Evolutionary conservation across 2,797 vertebrate species (phyloP), one percentile per base, ranked within the genome.

Genomic region (Sorex maritimensis): DNA sequence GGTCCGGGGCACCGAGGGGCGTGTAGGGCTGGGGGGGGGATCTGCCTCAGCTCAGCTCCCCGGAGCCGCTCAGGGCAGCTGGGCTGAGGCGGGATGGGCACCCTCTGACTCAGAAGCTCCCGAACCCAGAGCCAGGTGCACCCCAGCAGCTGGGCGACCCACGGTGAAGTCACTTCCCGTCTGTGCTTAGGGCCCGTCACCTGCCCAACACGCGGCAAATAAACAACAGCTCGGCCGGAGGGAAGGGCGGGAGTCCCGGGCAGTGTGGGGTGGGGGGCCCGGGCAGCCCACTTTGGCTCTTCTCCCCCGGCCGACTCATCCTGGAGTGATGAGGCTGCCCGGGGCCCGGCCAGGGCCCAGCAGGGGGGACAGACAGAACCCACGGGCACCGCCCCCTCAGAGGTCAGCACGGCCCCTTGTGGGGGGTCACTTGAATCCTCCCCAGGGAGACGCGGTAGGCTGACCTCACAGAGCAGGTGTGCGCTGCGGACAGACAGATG

Each of bases 131-230:
- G 69, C 75, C 83, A 68, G 41, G n/a, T 79, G 61, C 38, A 24
- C 61, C 41, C 23, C 67, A 1, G 58, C 78, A 77, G 67, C 81
- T 73, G 67, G 30, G 58, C 61, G 77, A 72, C 84, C 77, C 83
- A 11, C 49, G 34, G 41, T 71, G 90, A 82, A 73, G 44, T 90
- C 79, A 34, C 46, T 89, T 94, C 55, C 86, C 24, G 49, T 91
- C 84, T 87, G n/a, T 85, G 84, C 34, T 38, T 75, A 34, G 12
- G 55, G 74, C 49, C 46, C 34, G 7, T 67, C 69, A 23, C 52
- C 71, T 88, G n/a, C 65, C 74, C 14, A 81, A 38, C 55, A 77
- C 44, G 10, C 23, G 41, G 72, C 63, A 65, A 26, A 73, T 9
- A 55, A 24, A 65, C n/a, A 65, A 63, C 5, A 0, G 30, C 44